Evolutionary conservation across 2,797 vertebrate species (phyloP), one percentile per base, ranked within the genome.

Genomic region (Mycteria americana): DNA sequence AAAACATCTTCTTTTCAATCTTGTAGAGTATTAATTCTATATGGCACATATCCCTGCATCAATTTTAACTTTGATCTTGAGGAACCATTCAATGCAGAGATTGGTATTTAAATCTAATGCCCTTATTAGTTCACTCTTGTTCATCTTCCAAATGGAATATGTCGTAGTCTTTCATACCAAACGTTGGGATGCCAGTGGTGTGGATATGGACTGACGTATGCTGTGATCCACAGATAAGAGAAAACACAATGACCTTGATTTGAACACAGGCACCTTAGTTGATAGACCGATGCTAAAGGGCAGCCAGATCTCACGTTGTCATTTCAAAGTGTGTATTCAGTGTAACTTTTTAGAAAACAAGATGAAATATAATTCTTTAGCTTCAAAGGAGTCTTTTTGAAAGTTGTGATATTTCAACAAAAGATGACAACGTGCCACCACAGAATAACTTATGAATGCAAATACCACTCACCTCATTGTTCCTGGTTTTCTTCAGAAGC

Each of bases 391-490:
- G 92, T 96, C 94, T 95, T 97, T 98, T 97, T 98, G 97, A 98
- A 97, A 98, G 97, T 96, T 97, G 97, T 96, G 96, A 97, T 98
- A 97, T 98, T 98, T 98, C 97, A 96, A 98, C 97, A 98, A 98
- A 98, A 98, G 98, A 98, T 98, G 97, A 98, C 98, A 98, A 98
- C 41, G 98, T 98, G 98, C 97, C 98, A 98, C 97, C 96, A 95
- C 90, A 96, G 98, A 98, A 98, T 98, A 97, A 98, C 97, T 98
- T 92, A 88, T 91, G 97, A 98, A 98, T 98, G 98, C 98, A 98
- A 98, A 98, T 98, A 97, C 65, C 2, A 57, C 96, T 97, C 97
- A 94, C 90, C 94, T 97, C 98, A 98, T 98, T 98, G 98, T 98
- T 97, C 98, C 95, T 95, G 95, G 85, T 93, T 98, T 98, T 95